Evolutionary conservation across 2,113 vertebrate species (phyloP).

Genomic region (Muntiacus muntjak): DNA sequence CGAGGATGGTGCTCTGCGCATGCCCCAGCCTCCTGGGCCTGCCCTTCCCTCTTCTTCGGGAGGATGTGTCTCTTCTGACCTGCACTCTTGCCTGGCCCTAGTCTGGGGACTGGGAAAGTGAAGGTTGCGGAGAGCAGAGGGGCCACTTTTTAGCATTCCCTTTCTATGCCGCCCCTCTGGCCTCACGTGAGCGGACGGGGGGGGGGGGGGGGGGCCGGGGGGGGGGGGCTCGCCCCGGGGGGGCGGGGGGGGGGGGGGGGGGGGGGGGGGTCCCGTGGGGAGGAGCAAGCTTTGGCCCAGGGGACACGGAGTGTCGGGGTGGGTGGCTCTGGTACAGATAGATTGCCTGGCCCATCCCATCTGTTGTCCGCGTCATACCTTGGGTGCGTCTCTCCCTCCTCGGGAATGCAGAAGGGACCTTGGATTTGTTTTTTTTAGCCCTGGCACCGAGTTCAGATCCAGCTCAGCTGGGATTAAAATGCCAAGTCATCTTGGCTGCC

Average conservation of each 20-base stretch:
- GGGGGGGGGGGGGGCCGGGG: not conserved
- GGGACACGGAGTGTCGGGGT: not conserved
- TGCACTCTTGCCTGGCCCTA: not conserved
- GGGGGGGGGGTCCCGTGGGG: not conserved
- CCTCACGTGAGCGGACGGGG: not conserved
- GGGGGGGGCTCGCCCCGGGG: no score
- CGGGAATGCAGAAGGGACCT: not conserved
- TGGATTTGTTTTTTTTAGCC: not conserved
- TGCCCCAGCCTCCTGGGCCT: conserved; percentile 47
- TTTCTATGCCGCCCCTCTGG: not conserved
- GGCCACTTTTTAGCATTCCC: conserved; percentile 47
- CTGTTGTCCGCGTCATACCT: not conserved
- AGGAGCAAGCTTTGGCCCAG: not conserved
- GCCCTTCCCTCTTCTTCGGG: conserved; percentile 40
- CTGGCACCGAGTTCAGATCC: not conserved
- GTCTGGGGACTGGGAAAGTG: not conserved
- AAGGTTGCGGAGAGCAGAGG: not conserved
- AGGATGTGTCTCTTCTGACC: conserved; percentile 36
- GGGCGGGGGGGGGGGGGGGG: no score
- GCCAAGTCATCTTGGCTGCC: not conserved
- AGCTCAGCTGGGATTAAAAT: not conserved
- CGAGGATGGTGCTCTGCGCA: conserved; percentile 64
- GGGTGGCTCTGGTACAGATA: not conserved
- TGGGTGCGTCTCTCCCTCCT: not conserved
- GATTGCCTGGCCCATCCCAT: not conserved